Base-by-base conservation (phyloP, 1,140 invertebrate genomes). In the Drosophila ironensis region DNA sequence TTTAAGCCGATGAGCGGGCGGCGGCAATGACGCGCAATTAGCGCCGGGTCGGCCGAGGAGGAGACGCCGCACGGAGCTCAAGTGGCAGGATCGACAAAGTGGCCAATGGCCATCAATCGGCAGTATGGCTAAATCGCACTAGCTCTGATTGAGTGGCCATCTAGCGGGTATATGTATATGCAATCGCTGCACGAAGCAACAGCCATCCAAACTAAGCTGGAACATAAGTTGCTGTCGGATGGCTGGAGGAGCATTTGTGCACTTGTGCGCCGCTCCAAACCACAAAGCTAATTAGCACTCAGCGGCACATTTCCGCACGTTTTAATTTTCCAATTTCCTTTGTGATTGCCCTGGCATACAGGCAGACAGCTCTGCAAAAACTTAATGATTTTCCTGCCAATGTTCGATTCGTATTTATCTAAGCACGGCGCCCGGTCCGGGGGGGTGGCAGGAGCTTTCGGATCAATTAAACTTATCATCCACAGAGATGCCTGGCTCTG, bases 231-330 rank as follows among this genome's bases (percentile, higher is more conserved):
- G 28, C 12, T 28, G 51, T 60, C 41, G 41, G 28, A 44, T n/a
- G n/a, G n/a, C n/a, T n/a, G 48, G 27, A 51, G 45, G 61, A 38
- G 54, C 44, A 52, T 27, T 60, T 51, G 44, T 47, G 70, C 50
- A 57, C 50, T 80, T 37, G 28, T 52, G 61, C 35, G 42, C 19
- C 45, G n/a, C 38, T 54, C 33, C 33, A 45, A 57, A 45, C 54
- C 80, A 56, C 80, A 86, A 74, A 87, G 71, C 80, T 86, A 86
- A 86, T 86, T 86, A 86, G 74, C 68, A 52, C 59, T 78, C 33
- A 48, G 51, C 42, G 74, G 35, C 70, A 74, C 56, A 64, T 80
- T 86, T 86, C 80, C 80, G 75, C 80, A 75, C 81, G 74, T 72
- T 75, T 86, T 75, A 75, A 72, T 80, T 86, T 78, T 52, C 41